Evolutionary conservation across 2,888 invertebrate genomes (phyloP).

Genomic region (Parnassius mnemosyne): DNA sequence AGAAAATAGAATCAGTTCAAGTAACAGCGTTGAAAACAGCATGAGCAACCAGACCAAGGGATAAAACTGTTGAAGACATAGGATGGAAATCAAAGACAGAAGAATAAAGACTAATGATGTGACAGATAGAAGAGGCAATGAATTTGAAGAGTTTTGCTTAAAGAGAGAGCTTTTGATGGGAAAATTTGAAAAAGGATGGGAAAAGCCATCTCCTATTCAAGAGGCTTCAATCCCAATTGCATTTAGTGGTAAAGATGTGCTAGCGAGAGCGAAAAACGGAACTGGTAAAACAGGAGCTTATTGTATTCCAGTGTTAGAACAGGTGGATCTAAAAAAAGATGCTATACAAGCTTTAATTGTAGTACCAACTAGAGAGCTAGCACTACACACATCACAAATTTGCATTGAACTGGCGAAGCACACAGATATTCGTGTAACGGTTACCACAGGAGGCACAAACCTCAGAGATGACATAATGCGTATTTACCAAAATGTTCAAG

Average conservation of each 20-base stretch:
- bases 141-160: constrained; percentile 99
- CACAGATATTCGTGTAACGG: constrained; percentile 98
- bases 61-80: constrained; percentile 87
- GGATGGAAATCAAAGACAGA: constrained; percentile 98
- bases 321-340: constrained; percentile 93
- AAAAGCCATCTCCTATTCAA: constrained; percentile 99
- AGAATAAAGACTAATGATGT: constrained; percentile 99
- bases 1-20: constrained; percentile 86
- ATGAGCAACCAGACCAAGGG: constrained; percentile 79
- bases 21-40: constrained; percentile 82
- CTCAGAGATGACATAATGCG: constrained; percentile 99
- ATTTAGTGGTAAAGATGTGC: constrained; percentile 97
- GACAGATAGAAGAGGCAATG: constrained; percentile 98
- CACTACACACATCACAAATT: constrained; percentile 99
- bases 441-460: constrained; percentile 99
- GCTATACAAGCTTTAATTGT: constrained; percentile 98
- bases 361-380: constrained; percentile 99
- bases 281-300: constrained; percentile 99
- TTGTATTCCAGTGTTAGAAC: constrained; percentile 98
- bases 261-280: constrained; percentile 99
- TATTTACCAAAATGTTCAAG: constrained; percentile 99
- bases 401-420: constrained; percentile 99
- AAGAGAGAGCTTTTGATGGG: constrained; percentile 99
- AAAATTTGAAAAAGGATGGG: constrained; percentile 99
- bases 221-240: constrained; percentile 99